Base-by-base conservation (phyloP, 2,888 invertebrate genomes). In the Cephalotes varians region DNA sequence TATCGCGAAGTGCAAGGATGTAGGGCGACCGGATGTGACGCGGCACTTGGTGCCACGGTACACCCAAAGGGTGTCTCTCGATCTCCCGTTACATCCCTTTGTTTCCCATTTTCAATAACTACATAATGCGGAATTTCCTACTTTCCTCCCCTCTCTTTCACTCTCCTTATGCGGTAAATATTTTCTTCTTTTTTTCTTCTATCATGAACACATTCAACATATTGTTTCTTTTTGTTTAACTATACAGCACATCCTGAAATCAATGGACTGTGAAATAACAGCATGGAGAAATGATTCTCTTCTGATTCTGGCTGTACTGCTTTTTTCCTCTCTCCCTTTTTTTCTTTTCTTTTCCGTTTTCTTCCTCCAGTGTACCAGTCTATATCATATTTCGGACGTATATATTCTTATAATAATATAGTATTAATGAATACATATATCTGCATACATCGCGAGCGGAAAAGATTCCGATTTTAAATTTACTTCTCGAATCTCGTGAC, bases 181-280 rank as follows among this genome's bases (percentile, higher is more conserved):
- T 87, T 88, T 77, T 62, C 64, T 88, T 64, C 60, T 64, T 31
- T 87, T 88, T 87, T 90, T 91, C 87, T 85, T 88, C 90, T 91
- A 92, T 84, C 81, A 90, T 93, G 91, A 93, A 93, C 93, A 93
- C 93, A 92, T 92, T 91, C 73, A 92, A 92, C 89, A 89, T 92
- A 92, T 92, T 91, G 90, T 91, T 91, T 91, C 84, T 82, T 86
- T 88, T 47, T 79, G 56, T 54, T 77, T 79, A 89, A 88, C 88
- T 88, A 88, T 83, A 86, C 84, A 90, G 88, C 86, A 85, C 85
- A 85, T 88, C 86, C 84, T 87, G 87, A 91, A 90, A 86, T 90
- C 85, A 71, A 82, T 84, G 85, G 85, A 88, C 79, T 87, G 90
- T 85, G 85, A 87, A 88, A 86, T 82, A 86, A 85, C 80, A 83